phyloP scores from a whole-genome alignment of 2,113 vertebrate genomes.

The Emydura subglobosa region DNA sequence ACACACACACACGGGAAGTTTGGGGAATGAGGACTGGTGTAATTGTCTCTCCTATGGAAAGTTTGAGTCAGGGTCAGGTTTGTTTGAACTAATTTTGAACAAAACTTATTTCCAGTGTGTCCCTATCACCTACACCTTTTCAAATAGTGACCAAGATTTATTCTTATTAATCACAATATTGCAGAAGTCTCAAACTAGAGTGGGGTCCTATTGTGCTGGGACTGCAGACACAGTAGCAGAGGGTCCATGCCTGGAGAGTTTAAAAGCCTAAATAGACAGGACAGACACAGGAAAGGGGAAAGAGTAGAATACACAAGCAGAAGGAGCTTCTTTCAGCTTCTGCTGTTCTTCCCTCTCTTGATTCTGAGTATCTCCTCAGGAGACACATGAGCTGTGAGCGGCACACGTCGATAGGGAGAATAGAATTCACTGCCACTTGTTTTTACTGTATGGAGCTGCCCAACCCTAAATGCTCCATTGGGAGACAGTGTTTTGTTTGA shows the following conservation, averaged over 20 bases:
- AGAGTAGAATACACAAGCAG: too few species aligned
- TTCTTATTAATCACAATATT: too few species aligned
- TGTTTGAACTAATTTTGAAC: neutral
- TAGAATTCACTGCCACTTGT: neutral
- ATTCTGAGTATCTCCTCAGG: neutral
- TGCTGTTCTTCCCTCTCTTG: neutral
- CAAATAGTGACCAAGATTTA: neutral
- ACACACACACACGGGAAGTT: neutral
- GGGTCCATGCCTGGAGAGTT: too few species aligned
- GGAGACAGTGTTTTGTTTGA: neutral
- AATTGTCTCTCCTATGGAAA: neutral
- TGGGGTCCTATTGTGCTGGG: too few species aligned
- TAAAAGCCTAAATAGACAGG: too few species aligned
- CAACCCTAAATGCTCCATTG: neutral
- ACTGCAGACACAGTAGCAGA: too few species aligned
- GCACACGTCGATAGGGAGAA: neutral
- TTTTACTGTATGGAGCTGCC: neutral
- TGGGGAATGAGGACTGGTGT: neutral
- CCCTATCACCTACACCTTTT: neutral
- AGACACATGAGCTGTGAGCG: neutral
- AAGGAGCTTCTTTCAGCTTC: neutral
- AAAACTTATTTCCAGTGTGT: neutral
- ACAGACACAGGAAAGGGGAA: too few species aligned
- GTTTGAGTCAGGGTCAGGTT: neutral
- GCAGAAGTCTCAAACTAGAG: too few species aligned